A percentile compares a stretch with the other conserved stretches of the same genome.
Conservation (phyloP, 2,888 invertebrate species). For the Stegana nigrithorax region DNA sequence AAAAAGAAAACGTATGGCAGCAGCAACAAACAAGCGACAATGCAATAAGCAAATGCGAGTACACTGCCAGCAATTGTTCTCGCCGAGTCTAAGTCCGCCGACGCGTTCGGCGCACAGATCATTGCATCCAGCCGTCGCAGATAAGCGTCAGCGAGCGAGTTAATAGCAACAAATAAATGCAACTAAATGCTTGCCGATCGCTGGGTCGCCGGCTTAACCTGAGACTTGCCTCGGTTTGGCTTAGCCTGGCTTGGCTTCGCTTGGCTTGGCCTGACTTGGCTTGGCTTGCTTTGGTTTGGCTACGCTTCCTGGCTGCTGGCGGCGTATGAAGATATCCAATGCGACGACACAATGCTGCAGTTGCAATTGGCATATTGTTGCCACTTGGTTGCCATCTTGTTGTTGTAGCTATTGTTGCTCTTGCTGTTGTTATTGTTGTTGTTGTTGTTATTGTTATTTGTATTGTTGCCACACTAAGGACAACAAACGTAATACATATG, state of each 20-base stretch:
- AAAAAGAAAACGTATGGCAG: no score
- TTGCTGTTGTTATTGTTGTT: conserved; percentile 41
- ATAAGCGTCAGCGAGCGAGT: conserved; percentile 65
- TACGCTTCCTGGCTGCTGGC: no score
- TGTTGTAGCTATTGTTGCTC: conserved; percentile 28
- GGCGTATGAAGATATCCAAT: conserved; percentile 67
- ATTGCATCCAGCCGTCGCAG: conserved; percentile 38
- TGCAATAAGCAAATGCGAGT: no score
- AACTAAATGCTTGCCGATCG: conserved; percentile 61
- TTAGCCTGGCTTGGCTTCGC: no score
- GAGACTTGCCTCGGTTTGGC: conserved; percentile 16
- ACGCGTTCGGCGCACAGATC: conserved; percentile 35
- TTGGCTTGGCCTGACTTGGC: no score
- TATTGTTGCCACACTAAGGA: no score
- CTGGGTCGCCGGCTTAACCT: conserved; percentile 17
- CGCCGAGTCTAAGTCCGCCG: conserved; percentile 35
- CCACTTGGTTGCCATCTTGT: conserved; percentile 40
- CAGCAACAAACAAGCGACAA: not conserved
- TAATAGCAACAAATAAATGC: conserved; percentile 69
- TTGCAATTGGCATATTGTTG: conserved; percentile 64
- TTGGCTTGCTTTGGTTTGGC: no score
- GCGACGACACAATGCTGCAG: conserved; percentile 66
- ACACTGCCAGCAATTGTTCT: conserved; percentile 41
- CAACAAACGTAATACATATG: conserved; percentile 8
- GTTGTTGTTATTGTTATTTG: conserved; percentile 15